Conservation (phyloP, 2,888 invertebrate genomes). For the Yponomeuta cagnagella region DNA sequence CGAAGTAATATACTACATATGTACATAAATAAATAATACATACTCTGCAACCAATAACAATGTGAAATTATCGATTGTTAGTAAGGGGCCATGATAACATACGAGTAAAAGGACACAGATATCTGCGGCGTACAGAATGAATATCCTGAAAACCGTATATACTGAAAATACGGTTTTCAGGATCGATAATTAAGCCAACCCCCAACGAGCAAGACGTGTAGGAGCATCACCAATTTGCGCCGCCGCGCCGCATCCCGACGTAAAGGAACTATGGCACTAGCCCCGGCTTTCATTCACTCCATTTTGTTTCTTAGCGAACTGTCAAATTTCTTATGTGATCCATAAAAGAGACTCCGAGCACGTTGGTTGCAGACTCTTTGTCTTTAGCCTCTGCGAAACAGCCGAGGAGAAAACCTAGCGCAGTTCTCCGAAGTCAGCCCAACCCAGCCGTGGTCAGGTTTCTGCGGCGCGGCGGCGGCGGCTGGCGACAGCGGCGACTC, state of each 20-base stretch:
- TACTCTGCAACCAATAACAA: slow-evolving; percentile 5
- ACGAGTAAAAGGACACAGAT: background rate
- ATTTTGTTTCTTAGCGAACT: too few species aligned
- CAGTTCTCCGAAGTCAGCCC: too few species aligned
- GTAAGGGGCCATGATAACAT: background rate
- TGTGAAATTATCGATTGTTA: background rate
- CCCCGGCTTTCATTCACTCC: too few species aligned
- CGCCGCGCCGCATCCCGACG: background rate
- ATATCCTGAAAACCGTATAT: background rate
- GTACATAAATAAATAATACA: background rate
- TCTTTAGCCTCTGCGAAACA: too few species aligned
- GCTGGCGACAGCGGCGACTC: slow-evolving; percentile 17
- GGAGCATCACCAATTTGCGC: background rate
- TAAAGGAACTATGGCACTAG: background rate
- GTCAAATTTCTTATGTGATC: too few species aligned
- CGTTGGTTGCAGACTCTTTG: too few species aligned
- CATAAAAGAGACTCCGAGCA: too few species aligned
- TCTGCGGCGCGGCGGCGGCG: slow-evolving; percentile 14
- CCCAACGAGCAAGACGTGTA: too few species aligned
- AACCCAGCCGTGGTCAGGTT: background rate
- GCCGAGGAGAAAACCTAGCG: too few species aligned
- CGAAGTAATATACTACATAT: background rate
- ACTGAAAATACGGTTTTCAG: too few species aligned
- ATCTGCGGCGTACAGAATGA: too few species aligned
- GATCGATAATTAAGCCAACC: too few species aligned